Conservation (phyloP, 2,888 invertebrate genomes). For the Enchytraeus crypticus region DNA sequence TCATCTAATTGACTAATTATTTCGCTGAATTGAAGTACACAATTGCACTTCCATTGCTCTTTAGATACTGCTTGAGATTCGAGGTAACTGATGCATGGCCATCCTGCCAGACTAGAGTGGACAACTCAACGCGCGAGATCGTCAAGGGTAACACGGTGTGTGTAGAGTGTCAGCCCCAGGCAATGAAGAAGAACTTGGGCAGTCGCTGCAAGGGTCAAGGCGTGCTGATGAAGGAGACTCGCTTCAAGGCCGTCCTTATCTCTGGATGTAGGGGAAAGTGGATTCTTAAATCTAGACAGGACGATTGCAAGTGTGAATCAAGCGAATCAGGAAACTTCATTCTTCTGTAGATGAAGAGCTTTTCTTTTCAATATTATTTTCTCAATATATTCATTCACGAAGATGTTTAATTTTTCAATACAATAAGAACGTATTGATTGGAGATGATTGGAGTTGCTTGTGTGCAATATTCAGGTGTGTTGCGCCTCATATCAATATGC, state of each 20-base stretch:
- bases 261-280: slow-evolving; percentile 82
- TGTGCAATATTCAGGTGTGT: too few species aligned
- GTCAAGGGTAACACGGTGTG: slow-evolving; percentile 63
- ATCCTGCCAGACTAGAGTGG: slow-evolving; percentile 24
- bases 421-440: too few species aligned
- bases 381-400: too few species aligned
- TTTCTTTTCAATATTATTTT: too few species aligned
- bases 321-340: slow-evolving; percentile 19
- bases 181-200: slow-evolving; percentile 64
- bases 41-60: too few species aligned
- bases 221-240: slow-evolving; percentile 63
- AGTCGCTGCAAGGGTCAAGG: slow-evolving; percentile 76
- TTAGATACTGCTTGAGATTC: slow-evolving; percentile 77
- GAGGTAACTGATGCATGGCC: slow-evolving; percentile 57
- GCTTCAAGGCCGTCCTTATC: slow-evolving; percentile 73
- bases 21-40: too few species aligned
- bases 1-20: too few species aligned
- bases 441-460: too few species aligned
- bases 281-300: slow-evolving; percentile 55
- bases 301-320: slow-evolving; percentile 42
- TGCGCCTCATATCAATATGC: too few species aligned
- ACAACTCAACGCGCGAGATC: slow-evolving; percentile 43
- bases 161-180: slow-evolving; percentile 73
- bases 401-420: too few species aligned
- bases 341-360: slow-evolving; percentile 16